phyloP scores from a whole-genome alignment of 1,140 invertebrate genomes.

The Goniozus legneri region DNA sequence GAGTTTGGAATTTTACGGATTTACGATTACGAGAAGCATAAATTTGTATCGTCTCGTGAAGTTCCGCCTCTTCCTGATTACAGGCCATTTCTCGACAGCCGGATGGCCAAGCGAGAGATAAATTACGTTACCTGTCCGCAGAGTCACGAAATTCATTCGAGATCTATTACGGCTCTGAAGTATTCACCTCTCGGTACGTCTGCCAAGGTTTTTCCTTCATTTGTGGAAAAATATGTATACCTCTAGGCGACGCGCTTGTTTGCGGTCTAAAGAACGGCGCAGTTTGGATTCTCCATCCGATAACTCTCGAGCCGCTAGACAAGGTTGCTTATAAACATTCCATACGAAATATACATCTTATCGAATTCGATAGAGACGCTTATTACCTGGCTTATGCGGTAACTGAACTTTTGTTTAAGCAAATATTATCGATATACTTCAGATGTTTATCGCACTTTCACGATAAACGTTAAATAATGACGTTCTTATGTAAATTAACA shows the following conservation, averaged over 20 bases:
- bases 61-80: conserved; percentile 21
- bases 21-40: conserved; percentile 21
- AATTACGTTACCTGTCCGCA: conserved; percentile 22
- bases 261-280: conserved; percentile 57
- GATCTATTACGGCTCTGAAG: conserved; percentile 19
- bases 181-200: conserved; percentile 20
- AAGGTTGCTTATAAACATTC: conserved; percentile 51
- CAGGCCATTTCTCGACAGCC: conserved; percentile 8
- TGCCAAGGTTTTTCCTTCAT: no score
- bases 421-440: no score
- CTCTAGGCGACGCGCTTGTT: conserved; percentile 19
- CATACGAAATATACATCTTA: conserved; percentile 45
- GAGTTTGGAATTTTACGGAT: conserved; percentile 13
- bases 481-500: conserved; percentile 21
- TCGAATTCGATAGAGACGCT: conserved; percentile 53
- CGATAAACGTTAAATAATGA: not conserved
- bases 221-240: no score
- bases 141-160: conserved; percentile 10
- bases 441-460: not conserved
- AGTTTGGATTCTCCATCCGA: conserved; percentile 57
- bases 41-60: conserved; percentile 9
- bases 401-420: conserved; percentile 24
- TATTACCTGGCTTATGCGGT: conserved; percentile 57
- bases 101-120: conserved; percentile 13
- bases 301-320: conserved; percentile 50